Evolutionary conservation across 1,140 invertebrate genomes (phyloP), one percentile per base, ranked within the genome.

Genomic region (Cotesia typhae): DNA sequence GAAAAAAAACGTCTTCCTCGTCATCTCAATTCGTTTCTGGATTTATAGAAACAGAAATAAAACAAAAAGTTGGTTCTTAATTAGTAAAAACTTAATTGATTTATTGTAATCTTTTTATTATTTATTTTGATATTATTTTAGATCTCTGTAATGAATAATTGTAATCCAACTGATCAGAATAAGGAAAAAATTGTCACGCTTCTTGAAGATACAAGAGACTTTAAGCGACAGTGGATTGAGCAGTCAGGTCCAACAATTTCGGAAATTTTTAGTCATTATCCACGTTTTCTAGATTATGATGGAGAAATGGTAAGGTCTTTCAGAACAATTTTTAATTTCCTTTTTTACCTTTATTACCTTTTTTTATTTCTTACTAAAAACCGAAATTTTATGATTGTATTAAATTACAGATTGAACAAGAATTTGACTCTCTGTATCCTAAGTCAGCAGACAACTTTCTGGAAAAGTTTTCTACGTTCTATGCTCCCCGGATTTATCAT

Each of bases 401-500:
- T 55, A 10, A n/a, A 41, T 28, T 28, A 60, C 28, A 69, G 67
- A 37, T 69, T 35, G 14, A 38, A 12, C 28, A 7, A 4, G 67
- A 69, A 17, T 69, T 69, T 36, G 51, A 55, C 9, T 12, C 37
- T 20, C 10, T 69, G 14, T 69, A 47, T 69, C 67, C 53, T 9
- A 36, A 57, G 4, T 28, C 14, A 10, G 12, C n/a, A 14, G 67
- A 59, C 36, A 35, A 59, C 5, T 69, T 69, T 28, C n/a, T 57
- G 17, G 17, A 14, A 36, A 57, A 57, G 35, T 69, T 69, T 69
- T 28, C 67, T 37, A 69, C 35, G 7, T 59, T 38, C 14, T 69
- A 57, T 36, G 36, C 53, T 7, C 52, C 52, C n/a, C 52, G 35
- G 4, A 69, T 69, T 37, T 12, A 57, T 36, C 12, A 20, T 12